These are phyloP conservation scores for Acrocera orbiculus DNA, from an alignment of 2,888 invertebrate species.

Conservation along the genomic window DNA sequence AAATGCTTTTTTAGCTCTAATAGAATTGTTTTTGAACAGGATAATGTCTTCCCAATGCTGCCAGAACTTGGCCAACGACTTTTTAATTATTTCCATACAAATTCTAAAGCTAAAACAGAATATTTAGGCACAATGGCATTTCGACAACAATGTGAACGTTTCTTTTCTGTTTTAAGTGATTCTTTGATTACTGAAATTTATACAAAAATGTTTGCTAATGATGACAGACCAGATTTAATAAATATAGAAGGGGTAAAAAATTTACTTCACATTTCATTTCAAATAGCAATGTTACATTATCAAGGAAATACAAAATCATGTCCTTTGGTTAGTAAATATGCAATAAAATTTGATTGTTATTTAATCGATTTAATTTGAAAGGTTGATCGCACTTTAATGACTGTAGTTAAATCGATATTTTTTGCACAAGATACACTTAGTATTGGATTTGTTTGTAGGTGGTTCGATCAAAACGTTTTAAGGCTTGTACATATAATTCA, in stretches of 20 bases:
- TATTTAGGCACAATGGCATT: slow-evolving; percentile 48
- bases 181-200: slow-evolving; percentile 46
- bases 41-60: slow-evolving; percentile 63
- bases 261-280: slow-evolving; percentile 54
- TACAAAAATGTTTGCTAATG: slow-evolving; percentile 43
- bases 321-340: slow-evolving; percentile 30
- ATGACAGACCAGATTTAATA: slow-evolving; percentile 38
- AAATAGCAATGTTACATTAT: slow-evolving; percentile 63
- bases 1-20: neutral
- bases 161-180: slow-evolving; percentile 40
- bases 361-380: neutral
- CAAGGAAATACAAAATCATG: slow-evolving; percentile 46
- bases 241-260: slow-evolving; percentile 45
- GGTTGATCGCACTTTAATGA: slow-evolving; percentile 51
- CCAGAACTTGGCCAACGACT: slow-evolving; percentile 50
- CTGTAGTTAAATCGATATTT: slow-evolving; percentile 64
- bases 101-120: slow-evolving; percentile 40
- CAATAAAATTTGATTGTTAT: too few species aligned
- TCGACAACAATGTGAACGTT: slow-evolving; percentile 52
- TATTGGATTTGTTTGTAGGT: slow-evolving; percentile 58
- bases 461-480: slow-evolving; percentile 64
- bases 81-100: slow-evolving; percentile 43
- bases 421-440: slow-evolving; percentile 59
- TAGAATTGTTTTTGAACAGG: slow-evolving; percentile 31
- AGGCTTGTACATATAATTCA: slow-evolving; percentile 60